phyloP scores from a whole-genome alignment of 2,888 invertebrate species.

The Drosophila kokeensis region DNA sequence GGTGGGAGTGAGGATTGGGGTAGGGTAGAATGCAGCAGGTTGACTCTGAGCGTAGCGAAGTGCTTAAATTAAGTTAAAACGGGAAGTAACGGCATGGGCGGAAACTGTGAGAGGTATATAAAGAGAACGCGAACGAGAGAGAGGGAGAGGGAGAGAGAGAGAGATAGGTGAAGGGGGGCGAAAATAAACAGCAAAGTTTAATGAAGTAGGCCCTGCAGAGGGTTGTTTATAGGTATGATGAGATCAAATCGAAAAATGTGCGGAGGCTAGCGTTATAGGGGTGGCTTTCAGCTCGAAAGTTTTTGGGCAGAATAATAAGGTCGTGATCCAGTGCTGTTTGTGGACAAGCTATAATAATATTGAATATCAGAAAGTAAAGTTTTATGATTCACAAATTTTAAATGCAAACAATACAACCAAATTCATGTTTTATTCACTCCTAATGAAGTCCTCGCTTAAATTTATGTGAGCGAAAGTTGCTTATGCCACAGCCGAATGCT shows the following conservation, averaged over 20 bases:
- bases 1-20: background rate
- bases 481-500: constrained; percentile 19
- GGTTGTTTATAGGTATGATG: constrained; percentile 13
- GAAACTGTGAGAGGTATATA: background rate
- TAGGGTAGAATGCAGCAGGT: constrained; percentile 28
- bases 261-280: background rate
- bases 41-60: constrained; percentile 27
- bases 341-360: constrained; percentile 1
- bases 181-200: constrained; percentile 51
- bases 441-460: background rate
- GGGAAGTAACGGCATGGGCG: constrained; percentile 12
- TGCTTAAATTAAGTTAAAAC: constrained; percentile 61
- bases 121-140: background rate
- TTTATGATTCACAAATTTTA: background rate
- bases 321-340: constrained; percentile 1
- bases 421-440: background rate
- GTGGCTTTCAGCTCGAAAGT: background rate
- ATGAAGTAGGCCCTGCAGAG: constrained; percentile 41
- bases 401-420: constrained; percentile 1
- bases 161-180: background rate
- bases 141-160: background rate
- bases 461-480: background rate
- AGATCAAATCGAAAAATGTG: constrained; percentile 27
- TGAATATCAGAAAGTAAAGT: constrained; percentile 6
- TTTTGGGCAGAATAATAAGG: constrained; percentile 9